Evolutionary conservation across 2,888 invertebrate genomes (phyloP).

Genomic region (Eupithecia dodoneata): DNA sequence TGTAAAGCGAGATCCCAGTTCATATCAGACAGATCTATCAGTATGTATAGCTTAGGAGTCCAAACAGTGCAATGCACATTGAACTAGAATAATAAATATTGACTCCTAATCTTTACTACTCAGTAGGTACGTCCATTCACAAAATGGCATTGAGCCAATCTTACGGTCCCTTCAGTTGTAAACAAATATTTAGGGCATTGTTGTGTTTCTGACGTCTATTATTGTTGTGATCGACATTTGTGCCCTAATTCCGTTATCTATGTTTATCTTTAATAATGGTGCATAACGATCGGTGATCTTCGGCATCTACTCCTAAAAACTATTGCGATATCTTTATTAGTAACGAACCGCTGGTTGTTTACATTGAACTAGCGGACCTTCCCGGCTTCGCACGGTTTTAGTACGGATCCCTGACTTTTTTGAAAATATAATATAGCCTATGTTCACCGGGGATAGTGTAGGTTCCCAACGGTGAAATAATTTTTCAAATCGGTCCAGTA

Average conservation of each 20-base stretch:
- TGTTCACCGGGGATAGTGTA: too few relatives aligned
- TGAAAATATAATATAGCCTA: too few relatives aligned
- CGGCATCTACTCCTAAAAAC: not conserved
- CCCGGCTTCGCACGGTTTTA: too few relatives aligned
- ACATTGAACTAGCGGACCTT: too few relatives aligned
- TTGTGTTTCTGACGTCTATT: constrained; percentile 24
- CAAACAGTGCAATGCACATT: not conserved
- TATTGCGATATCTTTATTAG: not conserved
- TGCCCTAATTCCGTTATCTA: constrained; percentile 42
- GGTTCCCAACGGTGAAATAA: too few relatives aligned
- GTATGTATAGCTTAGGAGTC: too few relatives aligned
- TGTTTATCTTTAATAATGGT: constrained; percentile 22
- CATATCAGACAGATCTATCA: not conserved
- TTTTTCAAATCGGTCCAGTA: too few relatives aligned
- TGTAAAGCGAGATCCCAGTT: not conserved
- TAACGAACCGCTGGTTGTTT: not conserved
- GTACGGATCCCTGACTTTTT: too few relatives aligned
- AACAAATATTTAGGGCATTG: constrained; percentile 28
- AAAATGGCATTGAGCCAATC: constrained; percentile 12
- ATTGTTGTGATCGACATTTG: constrained; percentile 25
- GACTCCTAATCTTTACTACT: constrained; percentile 1
- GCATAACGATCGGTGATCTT: not conserved
- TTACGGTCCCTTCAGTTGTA: constrained; percentile 8
- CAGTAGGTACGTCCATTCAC: not conserved
- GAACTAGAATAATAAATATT: not conserved